Percentiles rank a stretch among this genome's conserved stretches.
Conservation (phyloP, 2,888 invertebrate genomes). For the Cataglyphis cursor region DNA sequence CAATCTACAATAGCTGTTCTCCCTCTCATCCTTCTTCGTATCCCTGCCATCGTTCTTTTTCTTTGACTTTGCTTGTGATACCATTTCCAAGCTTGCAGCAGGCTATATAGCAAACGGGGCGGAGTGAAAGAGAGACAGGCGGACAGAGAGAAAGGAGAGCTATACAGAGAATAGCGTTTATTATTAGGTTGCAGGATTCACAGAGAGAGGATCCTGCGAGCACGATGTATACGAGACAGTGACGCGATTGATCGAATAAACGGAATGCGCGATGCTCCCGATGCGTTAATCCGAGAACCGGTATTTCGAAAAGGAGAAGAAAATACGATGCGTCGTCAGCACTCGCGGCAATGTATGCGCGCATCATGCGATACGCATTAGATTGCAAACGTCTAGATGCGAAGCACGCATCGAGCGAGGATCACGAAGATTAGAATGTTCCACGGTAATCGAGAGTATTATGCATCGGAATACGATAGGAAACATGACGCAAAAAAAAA, state of each 20-base stretch:
- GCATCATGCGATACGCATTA: conserved; percentile 38
- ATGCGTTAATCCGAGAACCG: conserved; percentile 42
- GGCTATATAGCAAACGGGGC: conserved; percentile 29
- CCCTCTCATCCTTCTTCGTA: conserved; percentile 7
- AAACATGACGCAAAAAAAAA: conserved; percentile 16
- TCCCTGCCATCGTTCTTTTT: conserved; percentile 48
- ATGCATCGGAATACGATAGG: conserved; percentile 45
- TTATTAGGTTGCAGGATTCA: conserved; percentile 53
- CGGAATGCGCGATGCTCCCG: conserved; percentile 36
- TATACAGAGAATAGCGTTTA: conserved; percentile 24
- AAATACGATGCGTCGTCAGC: neutral
- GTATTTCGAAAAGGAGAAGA: conserved; percentile 16
- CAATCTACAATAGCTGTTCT: conserved; percentile 58
- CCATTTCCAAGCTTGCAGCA: conserved; percentile 57
- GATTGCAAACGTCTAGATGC: conserved; percentile 29
- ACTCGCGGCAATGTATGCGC: conserved; percentile 11
- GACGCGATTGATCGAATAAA: conserved; percentile 52
- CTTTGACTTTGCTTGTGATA: conserved; percentile 56
- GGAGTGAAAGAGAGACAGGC: conserved; percentile 4
- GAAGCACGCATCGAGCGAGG: conserved; percentile 28
- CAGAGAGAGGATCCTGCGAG: conserved; percentile 36
- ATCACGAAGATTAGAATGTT: conserved; percentile 41
- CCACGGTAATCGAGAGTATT: conserved; percentile 49
- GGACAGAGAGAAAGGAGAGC: neutral
- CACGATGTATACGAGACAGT: conserved; percentile 22